phyloP scores from a whole-genome alignment of 2,113 vertebrate species.

The Hippocampus abdominalis region DNA sequence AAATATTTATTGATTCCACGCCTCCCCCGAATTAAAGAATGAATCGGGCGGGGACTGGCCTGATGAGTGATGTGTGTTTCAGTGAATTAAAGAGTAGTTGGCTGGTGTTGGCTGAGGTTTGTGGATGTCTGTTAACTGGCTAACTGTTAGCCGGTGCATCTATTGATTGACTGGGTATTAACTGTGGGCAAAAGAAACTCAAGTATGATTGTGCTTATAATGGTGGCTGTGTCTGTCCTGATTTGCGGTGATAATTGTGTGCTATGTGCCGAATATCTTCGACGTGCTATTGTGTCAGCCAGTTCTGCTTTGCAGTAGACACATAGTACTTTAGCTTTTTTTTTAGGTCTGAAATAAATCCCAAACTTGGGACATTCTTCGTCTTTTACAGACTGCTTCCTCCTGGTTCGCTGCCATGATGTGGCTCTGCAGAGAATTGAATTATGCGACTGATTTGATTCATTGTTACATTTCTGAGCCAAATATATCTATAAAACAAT shows the following conservation, averaged over 20 bases:
- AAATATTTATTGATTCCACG: constrained; percentile 34
- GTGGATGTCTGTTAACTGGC: neutral
- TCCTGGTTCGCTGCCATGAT: neutral
- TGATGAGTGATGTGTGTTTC: neutral
- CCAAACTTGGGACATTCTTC: neutral
- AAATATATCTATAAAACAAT: neutral
- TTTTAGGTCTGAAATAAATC: neutral
- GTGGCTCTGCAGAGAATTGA: neutral
- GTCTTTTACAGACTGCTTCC: neutral
- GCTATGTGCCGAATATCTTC: neutral
- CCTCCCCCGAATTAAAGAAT: constrained; percentile 15
- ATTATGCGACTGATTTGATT: neutral
- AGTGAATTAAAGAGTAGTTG: neutral
- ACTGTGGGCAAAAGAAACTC: neutral
- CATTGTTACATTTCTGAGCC: neutral
- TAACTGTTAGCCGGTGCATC: neutral
- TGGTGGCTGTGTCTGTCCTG: neutral
- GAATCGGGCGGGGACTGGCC: neutral
- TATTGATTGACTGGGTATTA: neutral
- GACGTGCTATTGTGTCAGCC: neutral
- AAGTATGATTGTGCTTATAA: neutral
- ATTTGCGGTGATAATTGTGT: neutral
- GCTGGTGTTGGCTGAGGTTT: neutral
- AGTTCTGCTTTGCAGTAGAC: neutral
- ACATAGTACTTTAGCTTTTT: too few species aligned